These are phyloP conservation scores for Rhyzopertha dominica DNA, from an alignment of 1,140 invertebrate genomes.

Conservation along the genomic window DNA sequence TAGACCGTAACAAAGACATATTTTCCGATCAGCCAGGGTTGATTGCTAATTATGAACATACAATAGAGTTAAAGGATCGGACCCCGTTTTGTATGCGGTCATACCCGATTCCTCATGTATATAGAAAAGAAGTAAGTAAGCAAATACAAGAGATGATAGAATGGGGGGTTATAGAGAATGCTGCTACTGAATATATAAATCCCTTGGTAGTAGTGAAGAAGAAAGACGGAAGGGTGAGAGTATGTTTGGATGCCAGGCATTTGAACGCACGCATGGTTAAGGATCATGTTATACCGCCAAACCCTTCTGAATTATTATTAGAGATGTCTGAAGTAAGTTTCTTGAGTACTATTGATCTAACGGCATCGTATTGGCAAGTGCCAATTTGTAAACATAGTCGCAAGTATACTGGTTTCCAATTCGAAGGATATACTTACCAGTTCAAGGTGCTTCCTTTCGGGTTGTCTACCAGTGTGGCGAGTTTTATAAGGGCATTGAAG, in stretches of 20 bases:
- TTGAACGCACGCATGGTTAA: background rate
- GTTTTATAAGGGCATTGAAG: background rate
- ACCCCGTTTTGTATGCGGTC: no score
- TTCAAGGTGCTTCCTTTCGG: constrained; percentile 3
- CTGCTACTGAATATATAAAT: background rate
- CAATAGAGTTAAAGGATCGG: no score
- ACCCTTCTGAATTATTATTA: background rate
- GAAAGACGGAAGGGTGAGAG: background rate
- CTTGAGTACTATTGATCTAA: background rate
- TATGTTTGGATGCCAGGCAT: background rate
- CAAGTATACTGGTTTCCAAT: background rate
- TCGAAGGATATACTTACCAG: background rate
- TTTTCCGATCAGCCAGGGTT: no score
- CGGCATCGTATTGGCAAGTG: background rate
- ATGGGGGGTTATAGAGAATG: background rate
- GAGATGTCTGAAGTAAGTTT: background rate
- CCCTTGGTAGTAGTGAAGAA: background rate
- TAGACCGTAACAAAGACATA: no score
- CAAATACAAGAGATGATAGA: background rate
- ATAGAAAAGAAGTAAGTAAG: background rate
- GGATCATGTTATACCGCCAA: background rate
- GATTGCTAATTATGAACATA: no score
- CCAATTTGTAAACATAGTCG: background rate
- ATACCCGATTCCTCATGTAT: background rate
- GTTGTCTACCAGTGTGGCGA: background rate